phyloP scores from a whole-genome alignment of 1,140 invertebrate species.

The Ceratoteleas bidentatus region DNA sequence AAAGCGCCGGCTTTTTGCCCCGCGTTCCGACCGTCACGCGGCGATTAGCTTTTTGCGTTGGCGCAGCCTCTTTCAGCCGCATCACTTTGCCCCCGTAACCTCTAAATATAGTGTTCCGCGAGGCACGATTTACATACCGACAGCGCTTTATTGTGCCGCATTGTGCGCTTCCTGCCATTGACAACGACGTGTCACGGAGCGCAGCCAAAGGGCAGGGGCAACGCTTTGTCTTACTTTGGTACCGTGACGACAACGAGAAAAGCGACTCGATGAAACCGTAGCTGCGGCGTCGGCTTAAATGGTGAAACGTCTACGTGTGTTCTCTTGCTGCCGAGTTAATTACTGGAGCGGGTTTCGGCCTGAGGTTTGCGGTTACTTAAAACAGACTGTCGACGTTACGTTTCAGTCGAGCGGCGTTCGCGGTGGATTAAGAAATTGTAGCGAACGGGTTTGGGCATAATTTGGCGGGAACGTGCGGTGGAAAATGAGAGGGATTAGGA shows the following conservation, averaged over 20 bases:
- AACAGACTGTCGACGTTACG: too few species aligned
- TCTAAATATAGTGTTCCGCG: constrained; percentile 50
- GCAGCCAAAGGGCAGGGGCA: constrained; percentile 32
- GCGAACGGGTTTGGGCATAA: too few species aligned
- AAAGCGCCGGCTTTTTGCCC: constrained; percentile 16
- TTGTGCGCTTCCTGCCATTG: constrained; percentile 46
- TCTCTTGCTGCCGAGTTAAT: constrained; percentile 6
- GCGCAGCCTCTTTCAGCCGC: constrained; percentile 13
- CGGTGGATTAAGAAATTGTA: too few species aligned
- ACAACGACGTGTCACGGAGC: constrained; percentile 44
- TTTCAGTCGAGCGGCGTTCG: too few species aligned
- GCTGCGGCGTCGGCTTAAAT: constrained; percentile 7
- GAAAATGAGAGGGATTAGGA: too few species aligned
- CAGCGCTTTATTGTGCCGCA: constrained; percentile 46
- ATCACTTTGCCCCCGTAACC: constrained; percentile 57
- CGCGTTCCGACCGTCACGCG: constrained; percentile 27
- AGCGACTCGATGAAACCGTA: constrained; percentile 19
- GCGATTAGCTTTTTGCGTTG: constrained; percentile 51
- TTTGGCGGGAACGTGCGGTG: too few species aligned
- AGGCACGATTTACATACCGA: constrained; percentile 56
- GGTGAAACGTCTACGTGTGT: not conserved
- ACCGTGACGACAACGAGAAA: constrained; percentile 31
- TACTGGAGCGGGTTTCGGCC: not conserved
- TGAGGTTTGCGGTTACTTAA: too few species aligned
- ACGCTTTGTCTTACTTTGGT: constrained; percentile 27